A percentile compares a stretch with the other conserved stretches of the same genome.
These are phyloP conservation scores for Manduca sexta DNA, from an alignment of 1,140 invertebrate genomes.

Conservation along the genomic window DNA sequence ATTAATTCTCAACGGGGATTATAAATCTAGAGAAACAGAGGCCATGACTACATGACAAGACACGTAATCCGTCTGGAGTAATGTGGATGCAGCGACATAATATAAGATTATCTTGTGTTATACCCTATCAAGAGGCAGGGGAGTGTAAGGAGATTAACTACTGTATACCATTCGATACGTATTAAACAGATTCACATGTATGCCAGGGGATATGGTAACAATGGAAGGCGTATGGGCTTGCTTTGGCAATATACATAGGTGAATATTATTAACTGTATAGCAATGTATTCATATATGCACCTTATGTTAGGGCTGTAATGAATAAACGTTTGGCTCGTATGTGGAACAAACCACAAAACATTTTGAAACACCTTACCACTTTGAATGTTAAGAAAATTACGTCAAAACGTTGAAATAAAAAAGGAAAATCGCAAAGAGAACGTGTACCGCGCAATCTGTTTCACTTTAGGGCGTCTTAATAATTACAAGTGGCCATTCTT, in stretches of 20 bases:
- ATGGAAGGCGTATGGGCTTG: too few species aligned
- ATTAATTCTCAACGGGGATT: constrained; percentile 22
- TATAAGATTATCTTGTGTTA: constrained; percentile 29
- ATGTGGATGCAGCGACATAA: constrained; percentile 31
- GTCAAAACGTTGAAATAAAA: constrained; percentile 24
- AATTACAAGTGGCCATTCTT: constrained; percentile 72
- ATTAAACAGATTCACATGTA: constrained; percentile 10
- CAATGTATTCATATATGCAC: too few species aligned
- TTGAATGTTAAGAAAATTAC: neutral
- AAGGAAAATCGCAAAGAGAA: constrained; percentile 29
- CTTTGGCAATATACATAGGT: too few species aligned
- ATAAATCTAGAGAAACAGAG: constrained; percentile 23
- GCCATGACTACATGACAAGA: constrained; percentile 20
- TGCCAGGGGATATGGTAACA: neutral
- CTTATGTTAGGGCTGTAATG: too few species aligned
- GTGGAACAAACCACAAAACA: too few species aligned
- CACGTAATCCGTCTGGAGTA: constrained; percentile 32
- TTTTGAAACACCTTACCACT: too few species aligned
- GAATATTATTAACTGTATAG: too few species aligned
- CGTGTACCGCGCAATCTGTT: constrained; percentile 64
- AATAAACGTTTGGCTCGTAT: too few species aligned
- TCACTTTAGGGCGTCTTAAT: constrained; percentile 71
- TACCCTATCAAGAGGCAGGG: constrained; percentile 20
- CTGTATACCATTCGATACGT: constrained; percentile 18
- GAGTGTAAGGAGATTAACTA: constrained; percentile 32